Base-by-base conservation (phyloP, 1,140 invertebrate genomes). In the Drosophila watanabei region DNA sequence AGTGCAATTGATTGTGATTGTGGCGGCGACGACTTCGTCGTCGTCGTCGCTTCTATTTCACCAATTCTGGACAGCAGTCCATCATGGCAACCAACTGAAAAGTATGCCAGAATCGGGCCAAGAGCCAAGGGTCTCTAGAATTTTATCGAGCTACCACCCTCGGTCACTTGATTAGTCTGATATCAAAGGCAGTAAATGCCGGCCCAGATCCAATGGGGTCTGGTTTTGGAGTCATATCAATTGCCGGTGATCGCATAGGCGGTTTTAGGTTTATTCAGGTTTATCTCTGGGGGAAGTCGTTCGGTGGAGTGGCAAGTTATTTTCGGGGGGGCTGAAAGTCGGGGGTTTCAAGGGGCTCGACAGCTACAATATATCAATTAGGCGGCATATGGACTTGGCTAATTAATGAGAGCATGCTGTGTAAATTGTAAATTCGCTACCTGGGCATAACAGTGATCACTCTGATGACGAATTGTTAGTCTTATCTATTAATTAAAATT, bases 121-220 rank as follows among this genome's bases (percentile, higher is more conserved):
- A 56, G 28, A 45, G 59, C 37, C 45, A 48, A 52, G 46, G 56
- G 76, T 45, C 65, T 66, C 39, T 2, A 51, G 61, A 43, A 48
- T 79, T 86, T 86, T 89, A 89, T 88, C 84, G 80, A 71, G 33
- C 64, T 70, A 43, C 51, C 66, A 43, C 51, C 66, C 79, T 71
- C 61, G 54, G 64, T 48, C 65, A 35, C 65, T 83, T 84, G 82
- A 88, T 89, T 88, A 81, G 84, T 89, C 84, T 89, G 85, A 89
- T 88, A 88, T 89, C 80, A 88, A 88, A 88, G 77, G 56, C 81
- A 61, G 39, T 78, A 64, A 83, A 58, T 57, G 64, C 76, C 84
- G 84, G 64, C 52, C 18, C 37, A 32, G 66, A 81, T 64, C 49
- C 58, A 70, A 62, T n/a, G 51, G 39, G 49, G 75, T 84, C 71